These are phyloP conservation scores for Plutomurus gul DNA, from an alignment of 1,140 invertebrate genomes.

Conservation along the genomic window DNA sequence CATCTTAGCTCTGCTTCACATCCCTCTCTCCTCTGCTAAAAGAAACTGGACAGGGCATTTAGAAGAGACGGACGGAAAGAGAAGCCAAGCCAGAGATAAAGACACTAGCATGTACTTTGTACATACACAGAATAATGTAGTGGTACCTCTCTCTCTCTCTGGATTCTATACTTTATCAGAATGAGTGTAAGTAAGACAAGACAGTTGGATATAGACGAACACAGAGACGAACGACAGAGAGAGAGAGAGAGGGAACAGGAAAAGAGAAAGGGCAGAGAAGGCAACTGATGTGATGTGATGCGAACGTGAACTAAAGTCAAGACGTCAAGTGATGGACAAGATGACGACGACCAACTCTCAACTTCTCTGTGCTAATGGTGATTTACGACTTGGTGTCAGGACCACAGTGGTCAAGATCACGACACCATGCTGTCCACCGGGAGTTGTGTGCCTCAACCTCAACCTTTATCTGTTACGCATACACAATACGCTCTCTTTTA, in stretches of 20 bases:
- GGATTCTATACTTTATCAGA: too few species aligned
- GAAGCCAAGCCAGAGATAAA: not conserved
- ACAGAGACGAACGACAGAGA: not conserved
- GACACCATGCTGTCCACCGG: conserved; percentile 49
- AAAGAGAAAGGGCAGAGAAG: not conserved
- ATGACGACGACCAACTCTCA: conserved; percentile 39
- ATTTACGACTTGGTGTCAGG: conserved; percentile 53
- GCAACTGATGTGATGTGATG: conserved; percentile 3
- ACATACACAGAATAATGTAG: not conserved
- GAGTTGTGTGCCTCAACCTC: conserved; percentile 30
- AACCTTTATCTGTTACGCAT: conserved; percentile 6
- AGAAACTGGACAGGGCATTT: conserved; percentile 26
- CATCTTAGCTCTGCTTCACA: not conserved
- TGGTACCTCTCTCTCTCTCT: too few species aligned
- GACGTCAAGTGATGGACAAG: conserved; percentile 45
- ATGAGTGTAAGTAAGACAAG: not conserved
- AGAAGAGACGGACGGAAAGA: not conserved
- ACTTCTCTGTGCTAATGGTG: conserved; percentile 50
- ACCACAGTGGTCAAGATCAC: conserved; percentile 54
- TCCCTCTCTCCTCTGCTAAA: not conserved
- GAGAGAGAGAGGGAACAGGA: not conserved
- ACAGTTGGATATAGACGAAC: not conserved
- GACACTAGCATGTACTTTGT: not conserved
- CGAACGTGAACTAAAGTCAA: conserved; percentile 19
- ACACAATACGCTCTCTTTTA: not conserved